Evolutionary conservation across 2,113 vertebrate species (phyloP).

Genomic region (Zosterops borbonicus): DNA sequence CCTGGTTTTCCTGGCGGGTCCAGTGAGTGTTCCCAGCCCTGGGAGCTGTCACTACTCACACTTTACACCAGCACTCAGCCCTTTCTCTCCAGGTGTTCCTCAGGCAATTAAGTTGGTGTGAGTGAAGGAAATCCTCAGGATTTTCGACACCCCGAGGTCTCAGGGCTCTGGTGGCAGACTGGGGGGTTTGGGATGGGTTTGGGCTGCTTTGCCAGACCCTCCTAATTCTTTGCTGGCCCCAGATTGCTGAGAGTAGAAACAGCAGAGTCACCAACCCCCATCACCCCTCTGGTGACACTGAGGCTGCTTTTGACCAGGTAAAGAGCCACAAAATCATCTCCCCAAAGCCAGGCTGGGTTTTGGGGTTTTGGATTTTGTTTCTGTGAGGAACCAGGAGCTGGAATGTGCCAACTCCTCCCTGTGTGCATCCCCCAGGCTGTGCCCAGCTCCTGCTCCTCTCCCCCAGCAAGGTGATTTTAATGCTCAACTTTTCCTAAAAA

Average conservation of each 20-base stretch:
- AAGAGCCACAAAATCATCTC: accelerated
- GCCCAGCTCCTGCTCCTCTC: background rate
- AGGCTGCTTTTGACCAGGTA: accelerated
- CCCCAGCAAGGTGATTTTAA: accelerated
- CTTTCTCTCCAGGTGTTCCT: background rate
- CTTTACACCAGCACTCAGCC: background rate
- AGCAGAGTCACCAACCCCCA: background rate
- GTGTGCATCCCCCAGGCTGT: accelerated
- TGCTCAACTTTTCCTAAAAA: background rate
- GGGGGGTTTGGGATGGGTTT: background rate
- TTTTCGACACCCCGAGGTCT: background rate
- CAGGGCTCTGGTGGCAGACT: accelerated
- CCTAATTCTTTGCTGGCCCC: accelerated
- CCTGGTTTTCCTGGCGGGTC: background rate
- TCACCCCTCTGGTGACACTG: accelerated
- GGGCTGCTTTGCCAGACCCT: background rate
- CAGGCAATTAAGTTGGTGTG: background rate
- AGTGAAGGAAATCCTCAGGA: background rate
- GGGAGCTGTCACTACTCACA: background rate
- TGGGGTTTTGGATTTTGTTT: too few species aligned
- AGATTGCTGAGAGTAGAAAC: accelerated
- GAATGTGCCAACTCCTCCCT: background rate
- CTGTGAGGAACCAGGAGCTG: accelerated
- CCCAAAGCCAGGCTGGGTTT: accelerated
- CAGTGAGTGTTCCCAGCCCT: background rate